phyloP scores from a whole-genome alignment of 2,888 invertebrate genomes.

The Parnassius smintheus region DNA sequence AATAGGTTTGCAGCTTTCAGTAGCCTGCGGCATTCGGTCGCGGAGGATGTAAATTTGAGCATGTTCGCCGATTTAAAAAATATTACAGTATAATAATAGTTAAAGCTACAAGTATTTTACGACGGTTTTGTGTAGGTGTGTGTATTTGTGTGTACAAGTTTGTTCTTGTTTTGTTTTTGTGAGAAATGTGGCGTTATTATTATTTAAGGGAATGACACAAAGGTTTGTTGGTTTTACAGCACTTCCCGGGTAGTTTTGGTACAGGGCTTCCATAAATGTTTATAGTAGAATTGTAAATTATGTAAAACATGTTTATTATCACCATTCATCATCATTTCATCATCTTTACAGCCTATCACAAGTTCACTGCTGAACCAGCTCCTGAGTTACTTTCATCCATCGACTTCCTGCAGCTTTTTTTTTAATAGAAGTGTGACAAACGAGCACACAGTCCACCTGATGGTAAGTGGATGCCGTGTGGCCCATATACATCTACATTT shows the following conservation, averaged over 20 bases:
- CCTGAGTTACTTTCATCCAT: too few species aligned
- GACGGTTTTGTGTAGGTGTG: background rate
- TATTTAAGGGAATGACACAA: constrained; percentile 4
- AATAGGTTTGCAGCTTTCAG: constrained; percentile 25
- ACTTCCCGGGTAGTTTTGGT: background rate
- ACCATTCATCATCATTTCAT: too few species aligned
- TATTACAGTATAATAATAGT: constrained; percentile 10
- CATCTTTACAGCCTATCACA: too few species aligned
- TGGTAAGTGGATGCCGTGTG: too few species aligned
- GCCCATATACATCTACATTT: too few species aligned
- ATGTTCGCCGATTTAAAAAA: constrained; percentile 1
- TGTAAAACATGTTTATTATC: too few species aligned
- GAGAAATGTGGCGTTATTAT: background rate
- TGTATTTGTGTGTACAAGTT: constrained; percentile 2
- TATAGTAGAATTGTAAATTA: background rate
- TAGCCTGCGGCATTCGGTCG: constrained; percentile 25
- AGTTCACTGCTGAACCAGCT: too few species aligned
- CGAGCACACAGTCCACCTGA: too few species aligned
- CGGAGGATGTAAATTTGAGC: constrained; percentile 1
- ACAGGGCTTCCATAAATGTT: background rate
- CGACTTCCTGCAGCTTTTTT: too few species aligned
- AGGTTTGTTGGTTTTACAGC: constrained; percentile 18
- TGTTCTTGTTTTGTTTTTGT: constrained; percentile 1
- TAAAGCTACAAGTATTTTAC: constrained; percentile 12
- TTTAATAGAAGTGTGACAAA: too few species aligned